These are phyloP conservation scores for Phenganax subtilis DNA, from an alignment of 92 coral and sea anemone genomes.

Conservation along the genomic window DNA sequence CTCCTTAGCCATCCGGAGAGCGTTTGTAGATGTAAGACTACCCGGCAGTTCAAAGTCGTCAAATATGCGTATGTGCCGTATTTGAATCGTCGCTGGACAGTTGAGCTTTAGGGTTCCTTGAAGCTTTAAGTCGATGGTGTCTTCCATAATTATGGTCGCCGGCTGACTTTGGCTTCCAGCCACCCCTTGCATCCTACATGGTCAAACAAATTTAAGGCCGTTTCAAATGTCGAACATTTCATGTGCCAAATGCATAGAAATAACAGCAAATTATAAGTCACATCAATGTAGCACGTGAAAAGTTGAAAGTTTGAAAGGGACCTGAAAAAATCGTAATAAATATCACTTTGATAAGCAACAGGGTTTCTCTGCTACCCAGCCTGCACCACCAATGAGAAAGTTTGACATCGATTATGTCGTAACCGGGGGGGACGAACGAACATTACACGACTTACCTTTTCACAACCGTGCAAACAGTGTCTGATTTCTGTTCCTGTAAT, in stretches of 20 bases:
- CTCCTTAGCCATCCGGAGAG: slow-evolving; percentile 31
- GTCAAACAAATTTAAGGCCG: no score
- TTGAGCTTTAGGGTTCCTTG: slow-evolving; percentile 55
- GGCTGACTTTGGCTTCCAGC: slow-evolving; percentile 14
- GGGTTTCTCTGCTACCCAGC: no score
- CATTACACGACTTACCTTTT: not conserved
- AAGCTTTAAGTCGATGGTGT: slow-evolving; percentile 1
- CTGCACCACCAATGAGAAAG: no score
- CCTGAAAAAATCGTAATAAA: no score
- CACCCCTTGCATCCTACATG: slow-evolving; percentile 6
- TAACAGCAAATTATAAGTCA: no score
- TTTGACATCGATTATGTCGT: no score
- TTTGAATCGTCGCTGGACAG: slow-evolving; percentile 52
- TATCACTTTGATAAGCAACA: no score
- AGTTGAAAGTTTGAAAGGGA: no score
- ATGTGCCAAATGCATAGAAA: no score
- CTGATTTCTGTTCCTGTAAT: slow-evolving; percentile 14
- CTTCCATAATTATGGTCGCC: not conserved
- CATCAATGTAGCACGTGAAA: no score
- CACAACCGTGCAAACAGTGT: slow-evolving; percentile 15
- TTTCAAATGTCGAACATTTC: no score
- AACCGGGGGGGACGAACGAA: no score
- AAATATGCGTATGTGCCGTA: slow-evolving; percentile 32
- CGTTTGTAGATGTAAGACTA: slow-evolving; percentile 4
- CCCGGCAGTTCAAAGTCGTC: slow-evolving; percentile 25